Evolutionary conservation across 2,797 vertebrate genomes (phyloP).

Genomic region (Silurus lanzhouensis): DNA sequence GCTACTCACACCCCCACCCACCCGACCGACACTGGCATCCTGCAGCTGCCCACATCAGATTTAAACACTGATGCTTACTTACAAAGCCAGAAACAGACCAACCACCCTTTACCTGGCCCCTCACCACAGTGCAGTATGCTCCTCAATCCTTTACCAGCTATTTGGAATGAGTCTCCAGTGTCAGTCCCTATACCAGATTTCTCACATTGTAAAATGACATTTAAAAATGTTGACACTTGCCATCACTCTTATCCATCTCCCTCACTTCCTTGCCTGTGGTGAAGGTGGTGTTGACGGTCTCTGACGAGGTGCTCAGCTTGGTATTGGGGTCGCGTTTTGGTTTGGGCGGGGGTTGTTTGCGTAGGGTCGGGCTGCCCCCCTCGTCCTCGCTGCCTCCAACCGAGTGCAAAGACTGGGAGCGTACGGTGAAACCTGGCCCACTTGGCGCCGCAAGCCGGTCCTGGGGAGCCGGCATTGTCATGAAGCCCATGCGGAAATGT

Average conservation of each 20-base stretch:
- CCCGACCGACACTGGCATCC: no score
- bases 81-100: no score
- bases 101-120: no score
- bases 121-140: no score
- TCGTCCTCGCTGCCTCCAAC: conserved; percentile 89
- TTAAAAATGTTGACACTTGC: conserved; percentile 52
- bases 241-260: conserved; percentile 72
- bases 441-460: conserved; percentile 86
- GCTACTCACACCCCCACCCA: no score
- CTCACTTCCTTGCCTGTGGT: conserved; percentile 71
- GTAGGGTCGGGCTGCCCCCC: conserved; percentile 75
- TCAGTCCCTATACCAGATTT: not conserved
- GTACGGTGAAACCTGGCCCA: conserved; percentile 85
- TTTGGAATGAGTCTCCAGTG: not conserved
- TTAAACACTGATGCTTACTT: no score
- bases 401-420: conserved; percentile 94
- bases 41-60: no score
- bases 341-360: conserved; percentile 92
- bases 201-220: not conserved
- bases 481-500: conserved; percentile 95
- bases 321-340: conserved; percentile 92
- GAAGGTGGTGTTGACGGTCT: conserved; percentile 81
- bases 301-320: conserved; percentile 92
- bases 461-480: conserved; percentile 95
- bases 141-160: no score